Evolutionary conservation across 2,113 vertebrate genomes (phyloP).

Genomic region (Panthera leo): DNA sequence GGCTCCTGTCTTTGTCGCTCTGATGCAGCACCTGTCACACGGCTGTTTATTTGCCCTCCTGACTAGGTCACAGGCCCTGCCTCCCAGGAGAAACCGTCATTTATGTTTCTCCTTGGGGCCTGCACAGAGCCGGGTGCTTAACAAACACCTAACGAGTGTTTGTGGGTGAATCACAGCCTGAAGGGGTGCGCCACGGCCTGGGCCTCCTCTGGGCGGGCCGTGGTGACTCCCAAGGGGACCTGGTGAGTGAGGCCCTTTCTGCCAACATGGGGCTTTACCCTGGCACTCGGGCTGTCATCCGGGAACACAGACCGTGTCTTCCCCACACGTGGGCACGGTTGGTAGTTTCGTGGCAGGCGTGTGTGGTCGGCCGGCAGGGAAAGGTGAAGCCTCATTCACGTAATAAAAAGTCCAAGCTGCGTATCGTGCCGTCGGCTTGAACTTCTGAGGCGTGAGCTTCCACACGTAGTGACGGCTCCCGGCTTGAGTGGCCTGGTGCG

Average conservation of each 20-base stretch:
- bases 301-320: fast-evolving
- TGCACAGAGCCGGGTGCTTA: fast-evolving
- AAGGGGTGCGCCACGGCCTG: fast-evolving
- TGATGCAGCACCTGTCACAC: fast-evolving
- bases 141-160: fast-evolving
- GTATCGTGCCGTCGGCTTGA: fast-evolving
- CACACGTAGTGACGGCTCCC: fast-evolving
- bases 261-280: neutral
- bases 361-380: neutral
- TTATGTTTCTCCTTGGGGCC: neutral
- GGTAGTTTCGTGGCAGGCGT: fast-evolving
- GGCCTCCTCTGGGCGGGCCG: fast-evolving
- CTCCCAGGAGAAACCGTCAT: neutral
- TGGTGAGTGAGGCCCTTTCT: neutral
- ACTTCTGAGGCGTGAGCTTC: neutral
- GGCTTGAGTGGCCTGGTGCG: fast-evolving
- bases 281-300: fast-evolving
- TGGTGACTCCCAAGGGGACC: fast-evolving
- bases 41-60: fast-evolving
- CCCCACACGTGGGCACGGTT: fast-evolving
- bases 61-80: neutral
- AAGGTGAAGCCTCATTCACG: neutral
- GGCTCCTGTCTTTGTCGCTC: fast-evolving
- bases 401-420: fast-evolving
- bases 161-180: neutral